Conservation (phyloP, 2,113 vertebrate genomes). For the cattle (Bos taurus) region ARS-UCD2.0 NC_037329.1:120359001-120359500, state of each 20-base stretch:
- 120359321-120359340: neutral
- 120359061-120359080: neutral
- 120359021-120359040: slow-evolving; percentile 22
- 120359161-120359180: neutral
- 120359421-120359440: neutral
- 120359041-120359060: neutral
- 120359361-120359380: neutral
- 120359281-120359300: neutral
- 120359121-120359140: neutral
- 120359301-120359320: neutral
- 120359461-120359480: neutral
- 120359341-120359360: neutral
- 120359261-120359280: neutral
- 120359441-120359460: neutral
- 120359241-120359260: neutral
- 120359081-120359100: neutral
- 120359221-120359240: neutral
- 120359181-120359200: neutral
- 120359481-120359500: neutral
- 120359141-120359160: neutral
- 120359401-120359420: neutral
- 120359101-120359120: neutral
- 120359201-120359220: neutral
- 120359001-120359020: neutral
- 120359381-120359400: neutral